Base-by-base conservation (phyloP, 2,888 invertebrate genomes). In the Leptopilina myrica region DNA sequence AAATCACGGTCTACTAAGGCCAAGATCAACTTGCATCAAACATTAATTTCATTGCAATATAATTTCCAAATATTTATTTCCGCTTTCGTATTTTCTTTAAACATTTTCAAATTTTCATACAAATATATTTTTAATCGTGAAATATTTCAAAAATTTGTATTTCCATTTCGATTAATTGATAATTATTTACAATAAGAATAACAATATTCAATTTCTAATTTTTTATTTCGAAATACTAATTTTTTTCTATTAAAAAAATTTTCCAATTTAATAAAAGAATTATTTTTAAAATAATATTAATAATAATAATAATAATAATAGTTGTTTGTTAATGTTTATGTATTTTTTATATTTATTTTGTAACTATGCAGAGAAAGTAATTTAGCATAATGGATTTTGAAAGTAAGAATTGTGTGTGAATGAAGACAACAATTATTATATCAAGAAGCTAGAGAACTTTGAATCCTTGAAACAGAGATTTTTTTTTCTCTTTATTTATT, bases 1-100 rank as follows among this genome's bases (percentile, higher is more conserved):
- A n/a, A 73, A 53, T 49, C 33, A n/a, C n/a, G 40, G 53, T 73
- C 56, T 73, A 73, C 67, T 67, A 49, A 56, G 73, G 73, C 73
- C 73, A 73, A 73, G 73, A 73, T 73, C 73, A 73, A 56, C 49
- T 8, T 40, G 26, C 26, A 14, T 26, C 2, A 7, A 64, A 14
- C 1, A 56, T 5, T 56, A 40, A 11, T 56, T 56, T 5, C 40
- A n/a, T 26, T 40, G 9, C 15, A 53, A 26, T 0, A 6, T 14
- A 56, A 7, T 73, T 73, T 56, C 33, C 53, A 56, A 3, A 40
- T n/a, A 56, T 8, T 56, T n/a, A 56, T 33, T 56, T 69, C 69
- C 53, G 11, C 11, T 56, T 14, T 69, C 26, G 20, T 53, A 20
- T 20, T 20, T 20, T 9, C 20, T 7, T 15, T 62, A 8, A 9